phyloP scores from a whole-genome alignment of 1,140 invertebrate species.

The Zaprionus ghesquierei region DNA sequence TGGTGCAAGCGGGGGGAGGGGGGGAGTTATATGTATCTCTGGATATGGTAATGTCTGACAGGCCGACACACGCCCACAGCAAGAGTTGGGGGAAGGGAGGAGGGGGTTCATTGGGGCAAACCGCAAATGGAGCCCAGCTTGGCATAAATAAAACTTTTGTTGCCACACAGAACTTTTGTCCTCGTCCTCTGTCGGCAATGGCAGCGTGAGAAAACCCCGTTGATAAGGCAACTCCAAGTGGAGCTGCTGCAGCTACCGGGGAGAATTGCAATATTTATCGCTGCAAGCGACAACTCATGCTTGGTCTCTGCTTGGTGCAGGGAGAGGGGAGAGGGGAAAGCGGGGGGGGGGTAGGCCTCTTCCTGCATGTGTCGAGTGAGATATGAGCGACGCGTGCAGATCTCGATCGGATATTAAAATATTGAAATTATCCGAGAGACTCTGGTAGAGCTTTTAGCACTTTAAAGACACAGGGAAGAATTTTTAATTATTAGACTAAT shows the following conservation, averaged over 20 bases:
- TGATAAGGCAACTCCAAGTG: conserved; percentile 42
- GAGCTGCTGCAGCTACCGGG: neutral
- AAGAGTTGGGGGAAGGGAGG: neutral
- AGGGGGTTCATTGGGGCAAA: conserved; percentile 11
- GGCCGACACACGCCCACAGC: conserved; percentile 34
- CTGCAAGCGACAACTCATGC: conserved; percentile 61
- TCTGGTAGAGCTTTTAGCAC: neutral
- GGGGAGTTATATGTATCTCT: too few species aligned
- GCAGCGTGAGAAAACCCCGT: conserved; percentile 64
- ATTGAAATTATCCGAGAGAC: neutral
- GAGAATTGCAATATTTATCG: conserved; percentile 70
- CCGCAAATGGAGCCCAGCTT: conserved; percentile 16
- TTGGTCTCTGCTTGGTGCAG: conserved; percentile 32
- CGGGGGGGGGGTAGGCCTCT: neutral
- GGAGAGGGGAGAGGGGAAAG: neutral
- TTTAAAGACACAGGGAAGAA: too few species aligned
- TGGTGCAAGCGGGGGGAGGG: neutral
- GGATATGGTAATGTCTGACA: conserved; percentile 45
- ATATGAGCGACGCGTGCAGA: neutral
- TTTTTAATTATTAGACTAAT: too few species aligned
- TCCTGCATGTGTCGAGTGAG: conserved; percentile 1
- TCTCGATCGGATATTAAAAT: conserved; percentile 12
- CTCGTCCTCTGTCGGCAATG: conserved; percentile 41
- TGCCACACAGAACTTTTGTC: conserved; percentile 44
- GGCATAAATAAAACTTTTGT: conserved; percentile 49